These are phyloP conservation scores for Lycocorax pyrrhopterus DNA, from an alignment of 2,113 vertebrate species.

Conservation along the genomic window DNA sequence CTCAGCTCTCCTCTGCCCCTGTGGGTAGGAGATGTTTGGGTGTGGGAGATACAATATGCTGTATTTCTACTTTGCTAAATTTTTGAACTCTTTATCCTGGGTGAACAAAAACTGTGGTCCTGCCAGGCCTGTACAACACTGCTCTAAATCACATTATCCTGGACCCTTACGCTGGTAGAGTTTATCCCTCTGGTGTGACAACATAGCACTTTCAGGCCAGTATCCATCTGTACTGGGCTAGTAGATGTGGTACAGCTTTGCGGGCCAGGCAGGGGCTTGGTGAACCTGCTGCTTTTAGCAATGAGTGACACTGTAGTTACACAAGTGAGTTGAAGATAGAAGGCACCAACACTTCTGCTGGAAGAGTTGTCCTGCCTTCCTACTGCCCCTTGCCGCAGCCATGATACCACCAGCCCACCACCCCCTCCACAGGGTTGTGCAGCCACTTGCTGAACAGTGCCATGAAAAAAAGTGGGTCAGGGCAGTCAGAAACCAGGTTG, in stretches of 20 bases:
- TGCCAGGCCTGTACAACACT: neutral
- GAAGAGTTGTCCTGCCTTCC: neutral
- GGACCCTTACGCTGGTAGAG: neutral
- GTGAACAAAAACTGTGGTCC: neutral
- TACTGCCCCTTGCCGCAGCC: neutral
- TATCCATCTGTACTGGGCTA: neutral
- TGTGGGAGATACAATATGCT: neutral
- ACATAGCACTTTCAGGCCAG: neutral
- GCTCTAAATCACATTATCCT: neutral
- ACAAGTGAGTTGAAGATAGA: neutral
- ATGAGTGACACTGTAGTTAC: neutral
- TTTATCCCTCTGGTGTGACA: neutral
- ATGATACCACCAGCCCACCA: neutral
- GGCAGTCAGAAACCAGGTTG: neutral
- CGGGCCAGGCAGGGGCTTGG: neutral
- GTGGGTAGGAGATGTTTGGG: neutral
- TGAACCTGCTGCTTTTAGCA: neutral
- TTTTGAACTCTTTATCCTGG: neutral
- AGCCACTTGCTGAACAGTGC: fast-evolving
- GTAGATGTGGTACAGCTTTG: neutral
- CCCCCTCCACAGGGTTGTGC: neutral
- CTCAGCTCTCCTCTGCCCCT: neutral
- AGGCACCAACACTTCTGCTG: neutral
- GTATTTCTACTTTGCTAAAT: neutral
- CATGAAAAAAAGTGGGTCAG: neutral